Conservation (phyloP, 2,113 vertebrate species). For the human region GRCh38 chr21:26347001-26347500, state of each 20-base stretch:
- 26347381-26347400: background rate
- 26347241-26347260: slow-evolving; percentile 56
- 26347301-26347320: slow-evolving; percentile 57
- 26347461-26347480: background rate
- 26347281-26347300: slow-evolving; percentile 74
- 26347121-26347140: slow-evolving; percentile 81
- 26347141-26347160: slow-evolving; percentile 68
- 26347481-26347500: background rate
- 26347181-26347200: slow-evolving; percentile 77
- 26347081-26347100: slow-evolving; percentile 71
- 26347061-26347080: slow-evolving; percentile 62
- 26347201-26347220: slow-evolving; percentile 69
- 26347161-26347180: slow-evolving; percentile 68
- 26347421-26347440: background rate
- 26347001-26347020: background rate
- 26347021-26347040: slow-evolving; percentile 19
- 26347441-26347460: background rate
- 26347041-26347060: slow-evolving; percentile 35
- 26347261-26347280: slow-evolving; percentile 38
- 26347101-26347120: slow-evolving; percentile 73
- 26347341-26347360: slow-evolving; percentile 17
- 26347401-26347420: background rate
- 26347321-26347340: slow-evolving; percentile 68
- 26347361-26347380: background rate
- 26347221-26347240: slow-evolving; percentile 59